A percentile compares a stretch with the other conserved stretches of the same genome.
phyloP scores from a whole-genome alignment of 1,140 invertebrate genomes.

The Hirudo medicinalis region DNA sequence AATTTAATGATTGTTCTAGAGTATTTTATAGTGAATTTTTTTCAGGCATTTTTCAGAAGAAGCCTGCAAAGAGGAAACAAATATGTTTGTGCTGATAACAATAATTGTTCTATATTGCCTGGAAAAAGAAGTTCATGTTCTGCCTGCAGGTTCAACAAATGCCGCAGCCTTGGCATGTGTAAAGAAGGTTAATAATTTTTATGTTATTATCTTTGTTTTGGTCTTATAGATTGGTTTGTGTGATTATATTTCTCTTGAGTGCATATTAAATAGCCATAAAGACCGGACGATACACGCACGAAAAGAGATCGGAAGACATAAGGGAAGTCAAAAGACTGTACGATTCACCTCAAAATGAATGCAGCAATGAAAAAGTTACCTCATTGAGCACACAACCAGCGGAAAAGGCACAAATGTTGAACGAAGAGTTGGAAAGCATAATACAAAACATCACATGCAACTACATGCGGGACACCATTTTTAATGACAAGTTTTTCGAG shows the following conservation, averaged over 20 bases:
- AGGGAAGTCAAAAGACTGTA: constrained; percentile 13
- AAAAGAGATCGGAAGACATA: constrained; percentile 18
- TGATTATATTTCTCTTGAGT: background rate
- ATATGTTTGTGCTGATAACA: constrained; percentile 29
- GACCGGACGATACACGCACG: constrained; percentile 16
- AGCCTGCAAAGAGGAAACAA: constrained; percentile 27
- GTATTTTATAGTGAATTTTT: background rate
- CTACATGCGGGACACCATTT: background rate
- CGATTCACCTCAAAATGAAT: background rate
- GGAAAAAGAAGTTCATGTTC: constrained; percentile 32
- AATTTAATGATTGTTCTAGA: background rate
- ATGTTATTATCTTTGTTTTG: background rate
- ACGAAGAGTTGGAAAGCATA: constrained; percentile 10
- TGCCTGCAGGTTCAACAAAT: constrained; percentile 34
- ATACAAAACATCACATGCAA: background rate
- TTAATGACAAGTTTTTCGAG: constrained; percentile 3
- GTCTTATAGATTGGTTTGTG: background rate
- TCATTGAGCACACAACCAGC: background rate
- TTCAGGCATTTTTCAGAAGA: constrained; percentile 36
- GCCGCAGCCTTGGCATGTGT: constrained; percentile 35
- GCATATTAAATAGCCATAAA: constrained; percentile 6
- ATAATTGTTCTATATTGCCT: constrained; percentile 29
- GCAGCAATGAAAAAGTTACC: background rate
- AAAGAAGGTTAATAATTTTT: constrained; percentile 28
- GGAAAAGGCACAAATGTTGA: background rate